Percentiles rank a stretch among this genome's conserved stretches.
Conservation (phyloP, 2,888 invertebrate species). For the Eubasilissa splendida region DNA sequence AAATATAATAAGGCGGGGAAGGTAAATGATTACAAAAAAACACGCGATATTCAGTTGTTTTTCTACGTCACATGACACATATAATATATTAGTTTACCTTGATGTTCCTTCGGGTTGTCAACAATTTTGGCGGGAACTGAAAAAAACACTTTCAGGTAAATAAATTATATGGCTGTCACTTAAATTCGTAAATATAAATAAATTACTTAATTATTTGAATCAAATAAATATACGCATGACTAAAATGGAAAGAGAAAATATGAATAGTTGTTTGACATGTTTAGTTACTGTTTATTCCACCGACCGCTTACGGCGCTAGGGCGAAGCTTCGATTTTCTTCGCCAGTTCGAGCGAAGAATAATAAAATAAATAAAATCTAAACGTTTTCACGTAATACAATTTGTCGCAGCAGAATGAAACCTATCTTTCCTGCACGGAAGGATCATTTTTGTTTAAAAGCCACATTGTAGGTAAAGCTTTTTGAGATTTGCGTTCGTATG, state of each 20-base stretch:
- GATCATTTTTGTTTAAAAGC: conserved; percentile 7
- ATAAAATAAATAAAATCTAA: conserved; percentile 8
- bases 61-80: not conserved
- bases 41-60: conserved; percentile 18
- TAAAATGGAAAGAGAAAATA: conserved; percentile 9
- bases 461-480: conserved; percentile 1
- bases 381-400: not conserved
- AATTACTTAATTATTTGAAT: not conserved
- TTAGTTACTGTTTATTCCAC: conserved; percentile 23
- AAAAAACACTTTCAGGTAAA: not conserved
- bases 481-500: conserved; percentile 35
- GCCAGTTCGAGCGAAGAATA: conserved; percentile 22
- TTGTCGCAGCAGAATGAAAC: conserved; percentile 13
- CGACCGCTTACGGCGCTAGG: conserved; percentile 38
- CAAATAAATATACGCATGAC: not conserved
- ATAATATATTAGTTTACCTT: not conserved
- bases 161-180: too few relatives aligned
- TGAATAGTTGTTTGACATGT: conserved; percentile 6
- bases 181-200: conserved; percentile 1
- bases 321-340: conserved; percentile 53
- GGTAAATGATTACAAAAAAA: conserved; percentile 1
- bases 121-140: conserved; percentile 13
- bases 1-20: conserved; percentile 5
- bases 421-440: conserved; percentile 3
- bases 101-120: not conserved